Evolutionary conservation across 2,797 vertebrate genomes (phyloP), one percentile per base, ranked within the genome.

Genomic region (Onychomys arenicola): DNA sequence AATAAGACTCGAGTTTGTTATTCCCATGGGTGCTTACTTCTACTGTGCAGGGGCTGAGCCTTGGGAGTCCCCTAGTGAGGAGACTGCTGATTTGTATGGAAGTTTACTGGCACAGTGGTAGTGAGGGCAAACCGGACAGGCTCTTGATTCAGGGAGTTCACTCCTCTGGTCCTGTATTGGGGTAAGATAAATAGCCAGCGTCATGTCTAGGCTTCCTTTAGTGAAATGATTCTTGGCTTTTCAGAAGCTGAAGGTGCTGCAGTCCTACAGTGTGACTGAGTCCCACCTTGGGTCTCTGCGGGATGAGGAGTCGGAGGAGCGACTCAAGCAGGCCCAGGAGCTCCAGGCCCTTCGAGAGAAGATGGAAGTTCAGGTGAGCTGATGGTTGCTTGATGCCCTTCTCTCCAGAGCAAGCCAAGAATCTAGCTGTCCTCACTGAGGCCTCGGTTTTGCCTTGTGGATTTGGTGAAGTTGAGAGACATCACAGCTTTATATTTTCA

Each of bases 231-330:
- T 19, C 32, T 57, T 77, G 77, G 25, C 12, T n/a, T 61, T 96
- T 32, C 96, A 99, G 99, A 99, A 98, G 96, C 97, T 99, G 17
- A 98, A 98, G 88, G 97, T 97, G 2, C 91, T 99, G 52, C 97
- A 98, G 84, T 96, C 71, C 86, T 96, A 97, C 83, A 96, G 84
- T 4, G 12, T 63, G 13, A 25, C 7, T 0, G 37, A 86, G 21
- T 98, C 98, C 32, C 97, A 94, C 32, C 96, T 98, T 2, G 98
- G 97, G 5, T 93, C 88, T 0, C 94, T 98, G 73, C 61, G 25
- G 55, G 97, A 98, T 4, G 97, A 98, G n/a, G 98, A 98, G 32
- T 88, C 96, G 0, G 63, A 97, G 52, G 98, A 98, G 25, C 93
- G 65, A 10, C 63, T 19, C 29, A 87, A 91, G 52, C 89, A 89